Evolutionary conservation across 2,888 invertebrate species (phyloP).

Genomic region (Apodemia zela): DNA sequence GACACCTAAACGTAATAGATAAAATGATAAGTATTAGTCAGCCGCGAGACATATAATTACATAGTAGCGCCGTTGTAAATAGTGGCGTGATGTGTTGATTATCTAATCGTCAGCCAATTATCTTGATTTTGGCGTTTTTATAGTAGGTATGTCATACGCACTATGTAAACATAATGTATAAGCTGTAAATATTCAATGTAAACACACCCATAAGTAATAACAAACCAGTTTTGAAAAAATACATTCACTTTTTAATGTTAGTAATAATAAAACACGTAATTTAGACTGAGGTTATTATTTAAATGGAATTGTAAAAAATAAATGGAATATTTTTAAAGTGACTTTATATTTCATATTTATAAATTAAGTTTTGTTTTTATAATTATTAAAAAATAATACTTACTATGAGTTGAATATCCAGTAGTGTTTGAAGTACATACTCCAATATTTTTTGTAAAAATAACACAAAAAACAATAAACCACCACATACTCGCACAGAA

Average conservation of each 20-base stretch:
- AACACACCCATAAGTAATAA: conserved; percentile 22
- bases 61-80: background rate
- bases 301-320: too few relatives aligned
- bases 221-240: conserved; percentile 14
- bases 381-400: conserved; percentile 44
- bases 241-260: conserved; percentile 14
- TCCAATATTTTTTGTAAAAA: conserved; percentile 63
- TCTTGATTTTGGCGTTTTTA: conserved; percentile 4
- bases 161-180: background rate
- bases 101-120: conserved; percentile 9
- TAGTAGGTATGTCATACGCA: background rate
- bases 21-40: background rate
- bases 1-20: too few relatives aligned
- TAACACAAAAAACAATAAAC: conserved; percentile 71
- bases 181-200: background rate
- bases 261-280: background rate
- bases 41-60: background rate
- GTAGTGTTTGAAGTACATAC: conserved; percentile 59
- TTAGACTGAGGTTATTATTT: too few relatives aligned
- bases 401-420: conserved; percentile 54
- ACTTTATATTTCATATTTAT: too few relatives aligned
- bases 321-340: too few relatives aligned
- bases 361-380: background rate
- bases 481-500: conserved; percentile 76
- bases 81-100: conserved; percentile 9